Evolutionary conservation across 2,888 invertebrate species (phyloP).

Genomic region (Nephrotoma guestfalica): DNA sequence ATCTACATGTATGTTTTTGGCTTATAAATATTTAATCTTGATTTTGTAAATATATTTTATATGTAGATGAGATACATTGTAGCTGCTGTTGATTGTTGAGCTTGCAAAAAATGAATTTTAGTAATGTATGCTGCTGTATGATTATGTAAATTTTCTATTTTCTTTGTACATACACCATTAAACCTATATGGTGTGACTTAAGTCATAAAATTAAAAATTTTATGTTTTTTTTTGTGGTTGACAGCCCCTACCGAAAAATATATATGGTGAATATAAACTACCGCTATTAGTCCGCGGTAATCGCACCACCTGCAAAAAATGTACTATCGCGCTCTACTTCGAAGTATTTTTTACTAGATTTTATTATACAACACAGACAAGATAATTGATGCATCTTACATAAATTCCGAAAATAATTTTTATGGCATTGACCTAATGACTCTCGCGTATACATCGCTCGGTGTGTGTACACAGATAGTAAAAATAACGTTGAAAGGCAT

Average conservation of each 20-base stretch:
- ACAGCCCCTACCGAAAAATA: too few species aligned
- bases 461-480: not conserved
- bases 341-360: too few species aligned
- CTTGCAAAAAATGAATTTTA: not conserved
- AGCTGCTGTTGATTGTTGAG: not conserved
- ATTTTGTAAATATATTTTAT: not conserved
- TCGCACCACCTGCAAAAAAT: not conserved
- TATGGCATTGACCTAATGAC: not conserved
- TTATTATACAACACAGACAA: not conserved
- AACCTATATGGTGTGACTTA: not conserved
- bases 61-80: not conserved
- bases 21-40: not conserved
- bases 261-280: too few species aligned
- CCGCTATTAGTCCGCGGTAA: not conserved
- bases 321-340: not conserved
- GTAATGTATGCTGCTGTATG: not conserved
- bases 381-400: not conserved
- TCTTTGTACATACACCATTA: not conserved
- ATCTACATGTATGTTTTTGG: not conserved
- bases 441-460: not conserved
- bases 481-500: not conserved
- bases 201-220: not conserved
- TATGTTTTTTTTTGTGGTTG: not conserved
- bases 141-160: not conserved
- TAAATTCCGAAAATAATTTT: not conserved